These are phyloP conservation scores for Pogonophryne albipinna DNA, from an alignment of 2,797 vertebrate genomes.

Conservation along the genomic window DNA sequence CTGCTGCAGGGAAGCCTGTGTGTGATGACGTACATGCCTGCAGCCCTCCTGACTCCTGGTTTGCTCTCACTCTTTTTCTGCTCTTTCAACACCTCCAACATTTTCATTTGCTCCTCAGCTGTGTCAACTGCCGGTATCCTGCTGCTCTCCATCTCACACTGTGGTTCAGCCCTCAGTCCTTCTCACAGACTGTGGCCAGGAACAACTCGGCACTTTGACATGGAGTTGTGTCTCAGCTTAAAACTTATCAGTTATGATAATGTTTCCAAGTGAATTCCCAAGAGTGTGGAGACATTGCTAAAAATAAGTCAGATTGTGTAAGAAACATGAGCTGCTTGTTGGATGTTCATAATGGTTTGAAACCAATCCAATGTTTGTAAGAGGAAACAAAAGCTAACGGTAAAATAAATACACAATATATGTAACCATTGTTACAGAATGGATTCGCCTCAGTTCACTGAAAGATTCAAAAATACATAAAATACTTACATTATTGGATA, in stretches of 20 bases:
- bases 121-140: conserved; percentile 26
- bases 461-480: no score
- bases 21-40: conserved; percentile 50
- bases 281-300: no score
- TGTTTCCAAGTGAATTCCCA: no score
- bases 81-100: neutral
- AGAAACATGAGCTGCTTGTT: no score
- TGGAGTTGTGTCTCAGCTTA: neutral
- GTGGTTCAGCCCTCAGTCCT: conserved; percentile 12
- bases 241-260: no score
- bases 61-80: conserved; percentile 3
- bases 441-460: no score
- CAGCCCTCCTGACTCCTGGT: conserved; percentile 33
- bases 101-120: conserved; percentile 36
- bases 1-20: conserved; percentile 65
- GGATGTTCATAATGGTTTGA: neutral
- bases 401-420: neutral
- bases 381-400: neutral
- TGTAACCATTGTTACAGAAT: no score
- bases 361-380: no score
- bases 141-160: conserved; percentile 27
- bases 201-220: neutral
- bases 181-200: neutral
- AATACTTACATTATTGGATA: no score
- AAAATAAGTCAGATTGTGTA: no score